These are phyloP conservation scores for Propithecus perrieri DNA, from an alignment of 2,797 vertebrate species.

Conservation along the genomic window DNA sequence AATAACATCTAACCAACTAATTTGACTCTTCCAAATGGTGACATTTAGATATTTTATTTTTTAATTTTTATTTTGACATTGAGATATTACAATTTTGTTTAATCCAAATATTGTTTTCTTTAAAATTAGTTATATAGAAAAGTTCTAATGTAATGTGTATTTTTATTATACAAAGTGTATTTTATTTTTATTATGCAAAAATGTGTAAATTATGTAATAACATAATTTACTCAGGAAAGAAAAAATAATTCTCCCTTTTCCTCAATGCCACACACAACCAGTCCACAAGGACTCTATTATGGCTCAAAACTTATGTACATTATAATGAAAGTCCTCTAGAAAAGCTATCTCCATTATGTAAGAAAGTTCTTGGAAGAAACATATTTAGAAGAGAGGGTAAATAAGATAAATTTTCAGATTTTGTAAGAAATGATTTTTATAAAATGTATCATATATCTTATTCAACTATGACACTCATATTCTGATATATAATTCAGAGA, in stretches of 20 bases:
- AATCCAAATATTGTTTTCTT: background rate
- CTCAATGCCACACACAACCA: background rate
- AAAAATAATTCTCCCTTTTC: background rate
- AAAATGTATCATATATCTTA: background rate
- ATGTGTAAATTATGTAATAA: background rate
- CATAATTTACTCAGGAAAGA: background rate
- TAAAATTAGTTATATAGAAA: background rate
- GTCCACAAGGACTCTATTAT: background rate
- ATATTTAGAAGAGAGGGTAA: background rate
- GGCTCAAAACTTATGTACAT: background rate
- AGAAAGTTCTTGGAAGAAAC: background rate
- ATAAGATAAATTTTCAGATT: background rate
- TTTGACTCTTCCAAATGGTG: background rate
- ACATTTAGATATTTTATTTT: background rate
- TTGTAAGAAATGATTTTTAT: background rate
- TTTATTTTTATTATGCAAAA: background rate
- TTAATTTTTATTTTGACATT: background rate
- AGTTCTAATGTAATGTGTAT: background rate
- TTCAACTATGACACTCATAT: background rate
- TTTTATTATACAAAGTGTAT: background rate
- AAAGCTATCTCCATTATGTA: background rate
- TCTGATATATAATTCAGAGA: background rate
- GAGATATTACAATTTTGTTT: background rate
- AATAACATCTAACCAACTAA: background rate
- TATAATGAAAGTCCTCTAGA: background rate